A percentile compares a stretch with the other conserved stretches of the same genome.
Conservation (phyloP, 2,113 vertebrate genomes). For the Petromus typicus region DNA sequence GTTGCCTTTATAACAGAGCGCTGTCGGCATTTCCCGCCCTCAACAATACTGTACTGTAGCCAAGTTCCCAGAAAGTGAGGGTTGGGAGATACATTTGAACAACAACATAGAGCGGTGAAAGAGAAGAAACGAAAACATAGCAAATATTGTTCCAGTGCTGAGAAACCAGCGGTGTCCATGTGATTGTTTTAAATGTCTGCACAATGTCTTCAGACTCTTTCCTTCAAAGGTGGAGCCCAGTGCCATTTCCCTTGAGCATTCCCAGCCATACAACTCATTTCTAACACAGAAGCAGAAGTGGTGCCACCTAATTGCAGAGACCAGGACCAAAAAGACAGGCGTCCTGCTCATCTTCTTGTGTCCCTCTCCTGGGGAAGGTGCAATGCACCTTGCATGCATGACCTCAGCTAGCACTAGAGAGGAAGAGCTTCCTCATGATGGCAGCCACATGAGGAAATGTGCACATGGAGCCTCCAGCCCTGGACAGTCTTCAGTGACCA, state of each 20-base stretch:
- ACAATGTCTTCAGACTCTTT: background rate
- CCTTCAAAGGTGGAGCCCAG: background rate
- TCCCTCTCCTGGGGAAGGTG: background rate
- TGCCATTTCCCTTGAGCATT: background rate
- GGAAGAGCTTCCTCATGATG: background rate
- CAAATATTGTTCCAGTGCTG: background rate
- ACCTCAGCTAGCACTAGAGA: background rate
- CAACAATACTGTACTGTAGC: background rate
- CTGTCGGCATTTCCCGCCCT: background rate
- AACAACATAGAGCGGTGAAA: background rate
- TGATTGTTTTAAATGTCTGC: background rate
- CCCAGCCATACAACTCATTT: background rate
- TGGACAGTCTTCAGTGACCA: background rate
- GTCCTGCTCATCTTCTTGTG: background rate
- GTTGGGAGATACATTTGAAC: background rate
- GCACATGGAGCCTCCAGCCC: background rate
- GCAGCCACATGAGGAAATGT: background rate
- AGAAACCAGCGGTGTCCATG: background rate
- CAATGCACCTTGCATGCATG: too few relatives aligned
- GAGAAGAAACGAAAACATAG: background rate
- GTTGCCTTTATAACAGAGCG: background rate
- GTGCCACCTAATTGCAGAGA: background rate
- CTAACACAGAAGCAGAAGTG: background rate
- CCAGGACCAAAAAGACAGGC: background rate
- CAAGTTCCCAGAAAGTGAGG: background rate